phyloP scores from a whole-genome alignment of 2,113 vertebrate species.

The Oreotragus oreotragus region DNA sequence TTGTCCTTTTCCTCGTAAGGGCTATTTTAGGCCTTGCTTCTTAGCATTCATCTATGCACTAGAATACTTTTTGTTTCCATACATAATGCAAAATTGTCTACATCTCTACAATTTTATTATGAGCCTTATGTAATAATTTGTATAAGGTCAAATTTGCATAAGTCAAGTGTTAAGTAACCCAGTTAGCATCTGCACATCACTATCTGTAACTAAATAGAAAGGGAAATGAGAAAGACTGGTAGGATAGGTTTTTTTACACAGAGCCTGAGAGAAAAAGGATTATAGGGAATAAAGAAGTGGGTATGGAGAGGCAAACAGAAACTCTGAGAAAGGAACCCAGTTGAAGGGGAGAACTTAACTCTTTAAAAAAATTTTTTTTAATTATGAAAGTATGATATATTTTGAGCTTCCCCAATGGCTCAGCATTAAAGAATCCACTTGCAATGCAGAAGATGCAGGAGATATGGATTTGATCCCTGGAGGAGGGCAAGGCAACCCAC shows the following conservation, averaged over 20 bases:
- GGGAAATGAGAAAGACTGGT: not conserved
- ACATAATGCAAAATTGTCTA: not conserved
- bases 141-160: not conserved
- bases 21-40: not conserved
- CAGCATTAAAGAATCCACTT: not conserved
- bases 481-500: not conserved
- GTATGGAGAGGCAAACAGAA: not conserved
- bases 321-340: not conserved
- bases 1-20: not conserved
- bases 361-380: not conserved
- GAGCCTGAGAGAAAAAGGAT: not conserved
- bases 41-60: not conserved
- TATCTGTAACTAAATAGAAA: not conserved
- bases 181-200: not conserved
- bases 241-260: not conserved
- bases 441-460: not conserved
- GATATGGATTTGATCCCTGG: not conserved
- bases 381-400: not conserved
- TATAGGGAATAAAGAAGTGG: not conserved
- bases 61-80: constrained; percentile 11
- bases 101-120: not conserved
- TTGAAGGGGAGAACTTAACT: not conserved
- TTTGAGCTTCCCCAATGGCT: not conserved
- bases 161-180: not conserved
- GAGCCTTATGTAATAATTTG: not conserved